These are phyloP conservation scores for Parthenolecanium corni DNA, from an alignment of 2,888 invertebrate genomes.

Conservation along the genomic window DNA sequence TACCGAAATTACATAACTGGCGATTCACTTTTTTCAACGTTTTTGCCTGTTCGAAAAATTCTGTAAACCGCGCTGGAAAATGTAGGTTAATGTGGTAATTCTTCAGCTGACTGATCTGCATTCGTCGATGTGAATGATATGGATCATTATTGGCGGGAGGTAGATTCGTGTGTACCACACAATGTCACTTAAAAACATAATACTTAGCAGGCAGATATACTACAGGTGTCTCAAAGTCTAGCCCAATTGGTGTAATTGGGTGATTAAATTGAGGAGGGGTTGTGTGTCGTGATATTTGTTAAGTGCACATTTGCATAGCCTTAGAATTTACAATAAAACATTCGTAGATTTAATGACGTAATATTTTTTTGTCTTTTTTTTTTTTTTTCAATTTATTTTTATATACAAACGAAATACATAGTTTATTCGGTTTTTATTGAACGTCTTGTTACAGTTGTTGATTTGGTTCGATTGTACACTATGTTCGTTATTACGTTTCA, in stretches of 20 bases:
- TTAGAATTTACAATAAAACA: no score
- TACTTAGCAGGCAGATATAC: no score
- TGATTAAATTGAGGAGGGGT: no score
- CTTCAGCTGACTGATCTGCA: constrained; percentile 21
- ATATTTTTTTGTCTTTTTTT: no score
- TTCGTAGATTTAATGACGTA: no score
- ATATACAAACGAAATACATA: neutral
- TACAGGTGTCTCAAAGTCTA: no score
- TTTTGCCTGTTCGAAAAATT: neutral
- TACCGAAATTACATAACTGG: no score
- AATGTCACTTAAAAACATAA: neutral
- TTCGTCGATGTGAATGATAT: constrained; percentile 17
- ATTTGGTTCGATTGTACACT: constrained; percentile 15
- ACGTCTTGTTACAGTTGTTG: constrained; percentile 15
- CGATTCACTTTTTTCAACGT: neutral
- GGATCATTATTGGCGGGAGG: neutral
- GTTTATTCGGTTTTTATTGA: constrained; percentile 4
- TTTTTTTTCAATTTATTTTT: no score
- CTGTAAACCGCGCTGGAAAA: neutral
- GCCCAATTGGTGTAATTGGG: no score
- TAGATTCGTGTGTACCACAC: neutral
- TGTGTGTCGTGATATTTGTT: no score
- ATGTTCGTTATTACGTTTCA: constrained; percentile 21
- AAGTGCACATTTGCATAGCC: no score
- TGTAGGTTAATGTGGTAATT: constrained; percentile 23